Percentiles rank a stretch among this genome's conserved stretches.
Evolutionary conservation across 2,797 vertebrate species (phyloP).

Genomic region (Poeciliopsis presidionis): DNA sequence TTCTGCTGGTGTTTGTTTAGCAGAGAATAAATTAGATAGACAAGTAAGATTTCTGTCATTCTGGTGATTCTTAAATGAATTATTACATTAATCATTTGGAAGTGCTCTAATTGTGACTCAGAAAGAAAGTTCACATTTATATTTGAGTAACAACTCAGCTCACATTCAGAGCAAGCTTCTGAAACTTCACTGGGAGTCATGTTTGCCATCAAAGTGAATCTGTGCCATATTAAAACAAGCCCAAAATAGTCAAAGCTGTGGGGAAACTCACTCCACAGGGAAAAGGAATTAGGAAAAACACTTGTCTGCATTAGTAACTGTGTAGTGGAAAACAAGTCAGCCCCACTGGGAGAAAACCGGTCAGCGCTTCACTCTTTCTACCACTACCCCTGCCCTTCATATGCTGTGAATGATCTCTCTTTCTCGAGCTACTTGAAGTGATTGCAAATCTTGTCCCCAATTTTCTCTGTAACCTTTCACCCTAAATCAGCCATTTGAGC

Average conservation of each 20-base stretch:
- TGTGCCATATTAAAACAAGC: conserved; percentile 51
- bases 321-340: conserved; percentile 64
- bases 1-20: background rate
- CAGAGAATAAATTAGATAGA: background rate
- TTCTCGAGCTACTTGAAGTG: conserved; percentile 52
- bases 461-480: conserved; percentile 33
- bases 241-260: conserved; percentile 67
- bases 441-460: conserved; percentile 52
- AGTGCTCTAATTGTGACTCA: background rate
- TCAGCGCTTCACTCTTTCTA: conserved; percentile 33
- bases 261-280: conserved; percentile 53
- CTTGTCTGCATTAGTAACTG: conserved; percentile 45
- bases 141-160: background rate
- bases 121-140: background rate
- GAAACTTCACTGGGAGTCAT: conserved; percentile 45
- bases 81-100: background rate
- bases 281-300: conserved; percentile 61
- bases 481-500: conserved; percentile 37
- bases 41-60: background rate
- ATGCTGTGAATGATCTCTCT: conserved; percentile 48
- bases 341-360: conserved; percentile 56
- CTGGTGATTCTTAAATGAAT: background rate
- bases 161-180: conserved; percentile 19
- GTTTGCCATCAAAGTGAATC: conserved; percentile 55
- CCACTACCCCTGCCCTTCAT: conserved; percentile 40